phyloP scores from a whole-genome alignment of 1,140 invertebrate species.

The Micrasema minimum region DNA sequence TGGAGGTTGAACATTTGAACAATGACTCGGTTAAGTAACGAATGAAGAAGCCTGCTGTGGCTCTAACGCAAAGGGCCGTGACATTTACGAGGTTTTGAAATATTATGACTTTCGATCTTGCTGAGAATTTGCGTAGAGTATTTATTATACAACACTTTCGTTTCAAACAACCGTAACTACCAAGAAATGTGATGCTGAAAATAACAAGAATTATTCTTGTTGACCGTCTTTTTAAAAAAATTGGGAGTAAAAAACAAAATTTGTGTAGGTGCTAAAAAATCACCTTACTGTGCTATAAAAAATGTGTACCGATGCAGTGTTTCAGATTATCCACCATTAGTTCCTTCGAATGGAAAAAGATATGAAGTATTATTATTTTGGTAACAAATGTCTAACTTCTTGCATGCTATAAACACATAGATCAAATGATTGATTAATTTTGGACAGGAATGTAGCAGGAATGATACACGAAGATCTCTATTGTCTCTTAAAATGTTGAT shows the following conservation, averaged over 20 bases:
- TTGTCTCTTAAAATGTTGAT: no score
- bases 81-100: conserved; percentile 33
- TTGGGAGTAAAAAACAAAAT: no score
- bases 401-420: no score
- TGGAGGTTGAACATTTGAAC: conserved; percentile 21
- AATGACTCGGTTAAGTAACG: conserved; percentile 24
- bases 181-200: neutral
- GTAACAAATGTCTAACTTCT: no score
- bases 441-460: no score
- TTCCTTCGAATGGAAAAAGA: no score
- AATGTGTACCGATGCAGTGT: neutral
- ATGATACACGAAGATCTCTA: no score
- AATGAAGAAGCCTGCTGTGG: conserved; percentile 3
- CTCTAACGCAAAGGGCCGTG: conserved; percentile 20
- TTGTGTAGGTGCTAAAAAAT: neutral
- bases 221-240: no score
- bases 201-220: neutral
- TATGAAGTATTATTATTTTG: no score
- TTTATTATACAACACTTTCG: neutral
- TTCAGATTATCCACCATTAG: no score
- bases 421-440: no score
- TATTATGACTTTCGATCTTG: conserved; percentile 31
- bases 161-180: neutral
- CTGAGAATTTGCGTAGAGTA: neutral
- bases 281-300: neutral